Evolutionary conservation across 2,888 invertebrate species (phyloP), one percentile per base, ranked within the genome.

Genomic region (Trimorus sp.): DNA sequence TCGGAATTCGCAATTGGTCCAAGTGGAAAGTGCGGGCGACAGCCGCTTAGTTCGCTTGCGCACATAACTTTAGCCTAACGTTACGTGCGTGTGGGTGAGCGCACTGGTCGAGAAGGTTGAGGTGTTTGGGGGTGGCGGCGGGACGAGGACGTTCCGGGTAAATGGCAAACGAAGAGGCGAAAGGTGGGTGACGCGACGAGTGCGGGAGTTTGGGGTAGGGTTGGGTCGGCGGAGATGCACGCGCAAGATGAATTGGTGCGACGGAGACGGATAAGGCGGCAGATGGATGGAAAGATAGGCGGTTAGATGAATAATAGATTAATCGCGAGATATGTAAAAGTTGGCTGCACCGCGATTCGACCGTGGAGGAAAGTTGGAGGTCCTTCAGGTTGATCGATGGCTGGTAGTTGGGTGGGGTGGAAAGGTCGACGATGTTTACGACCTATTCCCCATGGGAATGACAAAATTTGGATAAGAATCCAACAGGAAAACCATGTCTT

Each of bases 21-120:
- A 40, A 40, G 40, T 40, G 85, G 84, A 85, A 86, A 87, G 85
- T 85, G 85, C 74, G 84, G 85, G 80, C 82, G 87, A 87, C 84
- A 88, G 83, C 86, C 85, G 74, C 45, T 60, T 70, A 71, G 62
- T 69, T 59, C 56, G 66, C 74, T 59, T 63, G 70, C 63, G 65
- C 73, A 68, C 65, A 36, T 76, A 62, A 82, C 69, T 74, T 79
- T 69, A 58, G 51, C 37, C 70, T 45, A 78, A 69, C 38, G n/a
- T 63, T 79, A 81, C 82, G 76, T 84, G 82, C 81, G 85, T 84
- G 80, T 82, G 65, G 58, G 84, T 83, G 83, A 83, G 84, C 70
- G 85, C 66, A 82, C 68, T 77, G 82, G 85, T 79, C 76, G 84
- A 83, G 78, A 84, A 84, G 84, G 83, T 84, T 63, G 36, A n/a